Evolutionary conservation across 2,797 vertebrate species (phyloP).

Genomic region (Chaunax sp.): DNA sequence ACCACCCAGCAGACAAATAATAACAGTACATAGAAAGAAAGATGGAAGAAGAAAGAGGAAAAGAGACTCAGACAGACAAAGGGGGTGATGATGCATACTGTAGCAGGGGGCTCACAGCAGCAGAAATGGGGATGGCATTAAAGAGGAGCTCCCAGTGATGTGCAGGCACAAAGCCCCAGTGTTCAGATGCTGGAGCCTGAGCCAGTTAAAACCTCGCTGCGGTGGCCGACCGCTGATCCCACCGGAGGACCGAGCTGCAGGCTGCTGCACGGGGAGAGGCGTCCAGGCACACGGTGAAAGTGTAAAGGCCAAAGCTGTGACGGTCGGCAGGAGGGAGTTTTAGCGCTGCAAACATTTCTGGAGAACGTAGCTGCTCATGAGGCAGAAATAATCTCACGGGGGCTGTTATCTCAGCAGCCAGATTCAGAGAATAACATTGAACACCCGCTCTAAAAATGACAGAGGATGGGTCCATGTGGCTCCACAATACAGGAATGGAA

Average conservation of each 20-base stretch:
- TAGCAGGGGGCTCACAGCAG: slow-evolving; percentile 34
- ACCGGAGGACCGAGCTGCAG: not conserved
- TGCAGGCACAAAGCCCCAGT: slow-evolving; percentile 55
- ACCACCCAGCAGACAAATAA: slow-evolving; percentile 1
- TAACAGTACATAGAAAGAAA: slow-evolving; percentile 5
- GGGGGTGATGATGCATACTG: slow-evolving; percentile 22
- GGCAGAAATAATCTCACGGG: slow-evolving; percentile 40
- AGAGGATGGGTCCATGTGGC: no score
- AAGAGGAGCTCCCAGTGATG: slow-evolving; percentile 37
- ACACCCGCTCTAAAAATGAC: no score
- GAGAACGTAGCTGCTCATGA: slow-evolving; percentile 1
- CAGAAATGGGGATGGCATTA: slow-evolving; percentile 19
- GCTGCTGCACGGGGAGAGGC: not conserved
- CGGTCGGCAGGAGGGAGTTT: not conserved
- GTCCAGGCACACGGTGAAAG: not conserved
- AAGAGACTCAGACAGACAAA: slow-evolving; percentile 54
- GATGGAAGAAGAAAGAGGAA: slow-evolving; percentile 23
- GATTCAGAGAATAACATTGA: slow-evolving; percentile 4
- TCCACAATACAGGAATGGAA: no score
- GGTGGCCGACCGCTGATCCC: no score
- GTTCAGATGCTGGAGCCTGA: slow-evolving; percentile 26
- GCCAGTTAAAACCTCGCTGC: no score
- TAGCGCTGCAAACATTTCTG: slow-evolving; percentile 33
- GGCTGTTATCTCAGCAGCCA: slow-evolving; percentile 23
- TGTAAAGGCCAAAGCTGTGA: not conserved